Percentiles rank a stretch among this genome's conserved stretches.
Evolutionary conservation across 2,888 invertebrate genomes (phyloP).

Genomic region (Chloromyia formosa): DNA sequence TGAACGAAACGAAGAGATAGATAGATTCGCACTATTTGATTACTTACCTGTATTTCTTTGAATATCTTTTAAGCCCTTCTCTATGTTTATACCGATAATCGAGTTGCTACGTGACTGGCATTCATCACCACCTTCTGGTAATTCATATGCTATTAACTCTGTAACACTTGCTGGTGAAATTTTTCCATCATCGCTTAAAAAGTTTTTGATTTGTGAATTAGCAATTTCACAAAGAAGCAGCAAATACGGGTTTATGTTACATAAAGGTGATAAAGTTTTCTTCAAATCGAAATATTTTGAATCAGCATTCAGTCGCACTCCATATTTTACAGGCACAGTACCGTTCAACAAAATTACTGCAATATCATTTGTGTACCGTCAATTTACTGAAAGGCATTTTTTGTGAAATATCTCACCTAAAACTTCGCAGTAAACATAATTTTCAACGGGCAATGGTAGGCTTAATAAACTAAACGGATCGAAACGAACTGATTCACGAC

Average conservation of each 20-base stretch:
- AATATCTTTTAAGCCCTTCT: constrained; percentile 63
- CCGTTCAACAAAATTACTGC: constrained; percentile 82
- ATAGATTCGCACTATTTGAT: not conserved
- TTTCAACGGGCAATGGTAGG: constrained; percentile 90
- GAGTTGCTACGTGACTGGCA: constrained; percentile 60
- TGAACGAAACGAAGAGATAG: not conserved
- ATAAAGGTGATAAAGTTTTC: constrained; percentile 72
- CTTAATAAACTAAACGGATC: constrained; percentile 93
- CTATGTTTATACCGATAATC: constrained; percentile 60
- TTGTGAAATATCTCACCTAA: constrained; percentile 67
- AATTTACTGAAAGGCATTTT: not conserved
- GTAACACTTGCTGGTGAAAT: constrained; percentile 66
- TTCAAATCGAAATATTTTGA: constrained; percentile 82
- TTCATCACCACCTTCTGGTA: constrained; percentile 65
- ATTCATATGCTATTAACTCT: constrained; percentile 76
- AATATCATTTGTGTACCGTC: constrained; percentile 46
- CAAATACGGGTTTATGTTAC: constrained; percentile 69
- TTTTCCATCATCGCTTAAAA: constrained; percentile 67
- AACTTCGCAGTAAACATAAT: constrained; percentile 79
- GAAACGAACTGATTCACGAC: constrained; percentile 84
- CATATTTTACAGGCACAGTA: constrained; percentile 84
- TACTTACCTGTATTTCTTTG: constrained; percentile 61
- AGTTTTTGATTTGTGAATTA: constrained; percentile 73
- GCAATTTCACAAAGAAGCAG: constrained; percentile 78
- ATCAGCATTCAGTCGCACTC: constrained; percentile 83